Evolutionary conservation across 2,888 invertebrate genomes (phyloP).

Genomic region (Diploptera punctata): DNA sequence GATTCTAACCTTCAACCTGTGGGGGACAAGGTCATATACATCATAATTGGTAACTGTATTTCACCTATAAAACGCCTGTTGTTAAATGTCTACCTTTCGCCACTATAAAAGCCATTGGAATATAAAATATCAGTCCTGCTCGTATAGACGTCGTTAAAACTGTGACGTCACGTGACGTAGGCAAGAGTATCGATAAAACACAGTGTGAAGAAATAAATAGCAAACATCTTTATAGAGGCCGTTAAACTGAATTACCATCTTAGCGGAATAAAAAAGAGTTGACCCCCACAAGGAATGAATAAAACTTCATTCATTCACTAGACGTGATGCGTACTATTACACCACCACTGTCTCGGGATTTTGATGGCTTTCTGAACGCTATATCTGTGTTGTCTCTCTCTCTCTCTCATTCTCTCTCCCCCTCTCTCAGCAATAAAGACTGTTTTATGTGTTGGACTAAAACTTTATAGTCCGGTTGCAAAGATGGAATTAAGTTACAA

Average conservation of each 20-base stretch:
- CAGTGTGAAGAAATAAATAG: neutral
- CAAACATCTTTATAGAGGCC: neutral
- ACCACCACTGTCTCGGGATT: constrained; percentile 13
- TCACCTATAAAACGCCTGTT: no score
- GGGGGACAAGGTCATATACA: no score
- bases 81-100: no score
- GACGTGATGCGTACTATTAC: constrained; percentile 21
- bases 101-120: no score
- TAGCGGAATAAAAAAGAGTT: neutral
- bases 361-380: constrained; percentile 31
- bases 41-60: no score
- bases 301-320: constrained; percentile 30
- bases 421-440: constrained; percentile 23
- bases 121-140: no score
- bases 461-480: constrained; percentile 23
- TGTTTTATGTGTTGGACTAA: constrained; percentile 28
- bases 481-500: constrained; percentile 24
- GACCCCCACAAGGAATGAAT: constrained; percentile 20
- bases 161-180: no score
- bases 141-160: no score
- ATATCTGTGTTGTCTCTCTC: constrained; percentile 5
- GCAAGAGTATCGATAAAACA: no score
- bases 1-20: no score
- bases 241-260: constrained; percentile 15
- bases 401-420: no score